phyloP scores from a whole-genome alignment of 2,888 invertebrate genomes.

The Phlogophora meticulosa region DNA sequence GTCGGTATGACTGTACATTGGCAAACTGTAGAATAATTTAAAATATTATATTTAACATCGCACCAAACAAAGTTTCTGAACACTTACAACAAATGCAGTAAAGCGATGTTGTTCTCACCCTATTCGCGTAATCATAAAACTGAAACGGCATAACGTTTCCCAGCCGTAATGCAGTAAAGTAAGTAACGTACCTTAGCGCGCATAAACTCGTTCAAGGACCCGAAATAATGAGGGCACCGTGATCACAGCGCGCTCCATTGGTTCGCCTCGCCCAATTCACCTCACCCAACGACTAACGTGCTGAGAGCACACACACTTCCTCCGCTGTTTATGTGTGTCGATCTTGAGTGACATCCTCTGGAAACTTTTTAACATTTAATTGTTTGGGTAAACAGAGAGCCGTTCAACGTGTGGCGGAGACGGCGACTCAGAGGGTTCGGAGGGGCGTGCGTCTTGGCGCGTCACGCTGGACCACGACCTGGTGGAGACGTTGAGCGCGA shows the following conservation, averaged over 20 bases:
- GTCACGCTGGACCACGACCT: slow-evolving; percentile 98
- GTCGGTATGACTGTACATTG: no score
- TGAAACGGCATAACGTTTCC: slow-evolving; percentile 51
- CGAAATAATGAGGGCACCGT: slow-evolving; percentile 72
- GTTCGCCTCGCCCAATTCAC: slow-evolving; percentile 65
- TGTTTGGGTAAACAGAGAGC: slow-evolving; percentile 92
- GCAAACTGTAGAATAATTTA: no score
- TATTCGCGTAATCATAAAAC: slow-evolving; percentile 60
- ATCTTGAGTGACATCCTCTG: slow-evolving; percentile 40
- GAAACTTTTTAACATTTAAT: slow-evolving; percentile 28
- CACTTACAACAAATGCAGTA: slow-evolving; percentile 38
- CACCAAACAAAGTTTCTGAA: slow-evolving; percentile 39
- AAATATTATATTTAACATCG: slow-evolving; percentile 13
- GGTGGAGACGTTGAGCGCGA: slow-evolving; percentile 97
- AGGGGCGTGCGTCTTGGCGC: slow-evolving; percentile 96
- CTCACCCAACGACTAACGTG: slow-evolving; percentile 52
- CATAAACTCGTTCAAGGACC: slow-evolving; percentile 78
- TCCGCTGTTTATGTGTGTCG: slow-evolving; percentile 40
- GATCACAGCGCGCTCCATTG: slow-evolving; percentile 63
- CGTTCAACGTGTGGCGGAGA: slow-evolving; percentile 94
- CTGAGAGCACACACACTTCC: slow-evolving; percentile 59
- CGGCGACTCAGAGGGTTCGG: slow-evolving; percentile 94
- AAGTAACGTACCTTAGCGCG: slow-evolving; percentile 68
- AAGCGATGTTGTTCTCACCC: slow-evolving; percentile 60
- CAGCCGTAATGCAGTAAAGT: slow-evolving; percentile 66